Evolutionary conservation across 2,113 vertebrate species (phyloP).

Genomic region (Symphodus melops): DNA sequence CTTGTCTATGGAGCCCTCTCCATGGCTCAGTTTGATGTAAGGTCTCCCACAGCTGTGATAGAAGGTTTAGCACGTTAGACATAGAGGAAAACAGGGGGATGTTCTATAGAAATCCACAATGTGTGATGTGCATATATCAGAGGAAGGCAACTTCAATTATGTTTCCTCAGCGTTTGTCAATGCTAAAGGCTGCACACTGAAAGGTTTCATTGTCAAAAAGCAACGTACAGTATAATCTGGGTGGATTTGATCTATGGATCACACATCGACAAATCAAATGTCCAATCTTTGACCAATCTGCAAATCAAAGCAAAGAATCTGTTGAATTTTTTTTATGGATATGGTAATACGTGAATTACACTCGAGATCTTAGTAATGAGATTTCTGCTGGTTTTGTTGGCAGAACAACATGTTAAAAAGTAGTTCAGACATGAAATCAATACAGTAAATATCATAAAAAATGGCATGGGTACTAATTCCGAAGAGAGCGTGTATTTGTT

Average conservation of each 20-base stretch:
- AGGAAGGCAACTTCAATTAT: not conserved
- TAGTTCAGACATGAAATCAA: not conserved
- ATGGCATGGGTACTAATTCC: not conserved
- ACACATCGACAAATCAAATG: not conserved
- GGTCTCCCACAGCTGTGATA: slow-evolving; percentile 91
- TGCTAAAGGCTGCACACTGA: not conserved
- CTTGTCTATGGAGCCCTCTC: slow-evolving; percentile 84
- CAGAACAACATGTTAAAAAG: not conserved
- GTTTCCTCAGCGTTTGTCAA: not conserved
- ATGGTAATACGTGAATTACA: not conserved
- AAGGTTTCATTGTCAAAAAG: not conserved
- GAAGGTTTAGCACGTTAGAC: slow-evolving; percentile 23
- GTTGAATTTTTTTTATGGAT: not conserved
- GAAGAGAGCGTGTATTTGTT: slow-evolving; percentile 3
- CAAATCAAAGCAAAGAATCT: not conserved
- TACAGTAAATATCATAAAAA: slow-evolving; percentile 1
- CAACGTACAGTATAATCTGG: not conserved
- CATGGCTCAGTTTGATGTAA: slow-evolving; percentile 86
- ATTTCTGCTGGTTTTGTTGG: not conserved
- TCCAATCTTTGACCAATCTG: not conserved
- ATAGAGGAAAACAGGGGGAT: not conserved
- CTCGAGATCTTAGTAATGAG: not conserved
- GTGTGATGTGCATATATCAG: not conserved
- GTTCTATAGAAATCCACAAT: not conserved
- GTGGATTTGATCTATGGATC: not conserved